Evolutionary conservation across 2,113 vertebrate species (phyloP).

Genomic region (Oreochromis tanganicae): DNA sequence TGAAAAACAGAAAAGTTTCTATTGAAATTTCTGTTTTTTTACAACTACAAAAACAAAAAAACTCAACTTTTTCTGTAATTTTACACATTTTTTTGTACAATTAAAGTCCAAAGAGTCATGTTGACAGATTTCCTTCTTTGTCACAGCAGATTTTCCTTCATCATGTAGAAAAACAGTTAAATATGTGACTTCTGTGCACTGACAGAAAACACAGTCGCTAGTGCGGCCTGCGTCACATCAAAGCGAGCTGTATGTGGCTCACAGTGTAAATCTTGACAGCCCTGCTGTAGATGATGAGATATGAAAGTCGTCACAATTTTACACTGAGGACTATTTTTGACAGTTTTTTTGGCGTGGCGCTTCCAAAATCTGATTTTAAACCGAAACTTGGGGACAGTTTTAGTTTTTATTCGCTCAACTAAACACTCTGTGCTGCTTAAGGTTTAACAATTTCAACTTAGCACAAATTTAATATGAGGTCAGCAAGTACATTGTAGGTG

Average conservation of each 20-base stretch:
- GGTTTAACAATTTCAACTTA: not conserved
- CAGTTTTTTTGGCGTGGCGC: accelerated
- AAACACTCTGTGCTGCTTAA: too few relatives aligned
- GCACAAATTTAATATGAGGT: not conserved
- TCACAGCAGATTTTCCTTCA: not conserved
- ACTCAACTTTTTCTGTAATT: not conserved
- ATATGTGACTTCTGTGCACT: not conserved
- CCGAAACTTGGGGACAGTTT: too few relatives aligned
- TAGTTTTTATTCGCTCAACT: not conserved
- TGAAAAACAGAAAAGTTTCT: not conserved
- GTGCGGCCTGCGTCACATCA: not conserved
- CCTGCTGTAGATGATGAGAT: not conserved
- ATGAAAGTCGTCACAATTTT: not conserved
- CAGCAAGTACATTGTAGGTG: not conserved
- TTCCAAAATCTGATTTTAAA: not conserved
- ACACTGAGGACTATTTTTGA: not conserved
- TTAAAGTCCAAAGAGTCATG: not conserved
- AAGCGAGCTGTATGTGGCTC: not conserved
- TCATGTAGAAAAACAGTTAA: not conserved
- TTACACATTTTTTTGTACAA: not conserved
- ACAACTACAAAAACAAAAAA: not conserved
- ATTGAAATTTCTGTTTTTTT: not conserved
- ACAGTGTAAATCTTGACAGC: not conserved
- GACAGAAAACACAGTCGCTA: not conserved
- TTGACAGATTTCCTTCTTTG: not conserved